These are phyloP conservation scores for Reticulitermes speratus DNA, from an alignment of 1,140 invertebrate genomes.

Conservation along the genomic window DNA sequence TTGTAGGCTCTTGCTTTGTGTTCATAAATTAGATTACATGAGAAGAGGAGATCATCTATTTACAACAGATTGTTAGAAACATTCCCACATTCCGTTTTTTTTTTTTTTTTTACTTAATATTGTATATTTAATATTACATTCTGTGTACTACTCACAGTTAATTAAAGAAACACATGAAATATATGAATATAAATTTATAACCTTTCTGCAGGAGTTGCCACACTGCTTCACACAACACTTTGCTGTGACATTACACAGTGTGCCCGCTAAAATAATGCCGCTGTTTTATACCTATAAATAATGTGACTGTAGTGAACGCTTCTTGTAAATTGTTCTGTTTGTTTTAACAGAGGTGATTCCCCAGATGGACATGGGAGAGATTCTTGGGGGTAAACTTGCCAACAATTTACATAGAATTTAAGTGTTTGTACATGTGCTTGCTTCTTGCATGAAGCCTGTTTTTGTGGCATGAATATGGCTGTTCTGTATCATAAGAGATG, in stretches of 20 bases:
- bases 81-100: too few species aligned
- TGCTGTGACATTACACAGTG: background rate
- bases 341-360: constrained; percentile 53
- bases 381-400: constrained; percentile 55
- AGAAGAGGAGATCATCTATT: too few species aligned
- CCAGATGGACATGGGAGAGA: constrained; percentile 56
- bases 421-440: constrained; percentile 21
- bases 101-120: too few species aligned
- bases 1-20: too few species aligned
- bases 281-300: background rate
- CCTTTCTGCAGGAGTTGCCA: background rate
- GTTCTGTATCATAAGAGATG: too few species aligned
- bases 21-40: too few species aligned
- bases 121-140: too few species aligned
- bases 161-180: too few species aligned
- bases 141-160: too few species aligned
- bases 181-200: too few species aligned
- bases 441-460: constrained; percentile 11
- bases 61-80: too few species aligned
- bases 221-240: background rate
- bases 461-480: background rate
- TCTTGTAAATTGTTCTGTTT: constrained; percentile 28
- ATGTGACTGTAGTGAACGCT: background rate
- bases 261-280: background rate
- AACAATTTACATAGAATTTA: background rate